Conservation (phyloP, 2,797 vertebrate genomes). For the Chrosomus eos region DNA sequence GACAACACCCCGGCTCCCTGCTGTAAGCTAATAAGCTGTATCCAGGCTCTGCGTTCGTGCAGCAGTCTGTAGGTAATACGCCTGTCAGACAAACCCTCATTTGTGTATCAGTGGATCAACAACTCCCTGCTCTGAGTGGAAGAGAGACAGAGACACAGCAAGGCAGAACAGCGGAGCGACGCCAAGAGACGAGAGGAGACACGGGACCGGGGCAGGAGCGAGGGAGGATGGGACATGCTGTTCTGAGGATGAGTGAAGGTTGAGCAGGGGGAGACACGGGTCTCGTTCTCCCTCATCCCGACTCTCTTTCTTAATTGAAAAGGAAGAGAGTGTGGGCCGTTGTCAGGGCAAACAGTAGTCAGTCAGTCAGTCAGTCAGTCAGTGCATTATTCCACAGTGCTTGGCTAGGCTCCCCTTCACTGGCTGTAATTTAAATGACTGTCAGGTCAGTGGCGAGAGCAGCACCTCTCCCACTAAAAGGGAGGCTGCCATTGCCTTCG, state of each 20-base stretch:
- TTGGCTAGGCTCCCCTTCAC: conserved; percentile 78
- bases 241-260: conserved; percentile 60
- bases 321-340: conserved; percentile 62
- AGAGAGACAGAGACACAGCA: conserved; percentile 49
- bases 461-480: conserved; percentile 99
- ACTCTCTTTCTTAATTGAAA: conserved; percentile 69
- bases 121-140: conserved; percentile 55
- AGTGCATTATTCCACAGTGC: conserved; percentile 81
- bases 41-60: conserved; percentile 39
- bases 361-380: conserved; percentile 73
- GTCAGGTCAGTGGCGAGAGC: conserved; percentile 96
- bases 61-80: conserved; percentile 57
- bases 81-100: conserved; percentile 61
- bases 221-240: conserved; percentile 50
- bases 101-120: conserved; percentile 63
- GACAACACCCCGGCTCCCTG: conserved; percentile 45
- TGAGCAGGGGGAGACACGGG: conserved; percentile 47
- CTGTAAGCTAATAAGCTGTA: conserved; percentile 62
- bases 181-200: conserved; percentile 50
- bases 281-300: conserved; percentile 47
- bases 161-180: conserved; percentile 51
- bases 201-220: conserved; percentile 56
- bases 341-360: conserved; percentile 65
- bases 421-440: conserved; percentile 96
- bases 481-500: conserved; percentile 88